These are phyloP conservation scores for Microdon myrmicae DNA, from an alignment of 2,888 invertebrate genomes.

Conservation along the genomic window DNA sequence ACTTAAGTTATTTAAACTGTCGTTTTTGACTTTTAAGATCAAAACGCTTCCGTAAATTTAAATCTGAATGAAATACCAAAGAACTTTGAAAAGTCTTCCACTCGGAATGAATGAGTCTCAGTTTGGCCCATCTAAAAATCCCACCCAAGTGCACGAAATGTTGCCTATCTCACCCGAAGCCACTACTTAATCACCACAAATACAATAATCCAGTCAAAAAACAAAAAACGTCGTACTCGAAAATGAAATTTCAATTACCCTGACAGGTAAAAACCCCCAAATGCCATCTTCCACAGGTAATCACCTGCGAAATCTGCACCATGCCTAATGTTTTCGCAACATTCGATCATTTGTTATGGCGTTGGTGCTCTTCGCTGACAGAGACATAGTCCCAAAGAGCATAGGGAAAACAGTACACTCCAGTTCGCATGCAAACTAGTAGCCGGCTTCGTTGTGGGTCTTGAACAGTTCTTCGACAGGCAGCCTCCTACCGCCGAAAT, in stretches of 20 bases:
- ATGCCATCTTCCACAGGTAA: conserved; percentile 34
- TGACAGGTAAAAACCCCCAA: conserved; percentile 6
- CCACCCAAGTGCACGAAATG: too few relatives aligned
- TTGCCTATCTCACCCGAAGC: too few relatives aligned
- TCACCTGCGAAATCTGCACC: conserved; percentile 36
- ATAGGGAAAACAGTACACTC: conserved; percentile 23
- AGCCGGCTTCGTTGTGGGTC: conserved; percentile 36
- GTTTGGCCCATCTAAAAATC: too few relatives aligned
- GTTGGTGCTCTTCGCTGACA: not conserved
- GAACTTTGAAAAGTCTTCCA: too few relatives aligned
- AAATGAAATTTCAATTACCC: conserved; percentile 46
- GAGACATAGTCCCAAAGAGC: not conserved
- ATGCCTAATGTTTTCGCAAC: conserved; percentile 48
- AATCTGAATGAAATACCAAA: too few relatives aligned
- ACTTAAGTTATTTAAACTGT: too few relatives aligned
- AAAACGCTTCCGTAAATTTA: too few relatives aligned
- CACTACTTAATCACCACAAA: too few relatives aligned
- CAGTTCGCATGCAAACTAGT: conserved; percentile 38
- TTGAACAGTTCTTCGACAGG: conserved; percentile 26
- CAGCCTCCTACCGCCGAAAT: conserved; percentile 41
- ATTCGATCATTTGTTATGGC: conserved; percentile 39
- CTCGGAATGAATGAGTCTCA: too few relatives aligned
- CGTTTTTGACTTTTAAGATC: too few relatives aligned
- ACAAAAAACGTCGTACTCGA: too few relatives aligned
- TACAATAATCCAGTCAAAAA: too few relatives aligned